Percentiles rank a stretch among this genome's conserved stretches.
Conservation (phyloP, 2,888 invertebrate species). For the Drosophila mercatorum region DNA sequence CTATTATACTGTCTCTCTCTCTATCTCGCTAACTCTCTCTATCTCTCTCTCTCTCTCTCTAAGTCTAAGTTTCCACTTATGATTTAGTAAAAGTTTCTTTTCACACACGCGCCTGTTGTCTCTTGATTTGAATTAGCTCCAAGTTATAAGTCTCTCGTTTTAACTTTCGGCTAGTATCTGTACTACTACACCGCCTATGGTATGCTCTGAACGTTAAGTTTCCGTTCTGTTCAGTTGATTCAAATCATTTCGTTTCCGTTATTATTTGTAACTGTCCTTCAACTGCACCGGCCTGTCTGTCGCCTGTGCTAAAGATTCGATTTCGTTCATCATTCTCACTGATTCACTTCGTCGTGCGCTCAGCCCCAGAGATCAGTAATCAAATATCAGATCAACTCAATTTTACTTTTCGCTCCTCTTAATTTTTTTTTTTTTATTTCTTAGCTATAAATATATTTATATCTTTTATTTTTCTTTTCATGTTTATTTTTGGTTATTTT, state of each 20-base stretch:
- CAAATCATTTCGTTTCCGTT: constrained; percentile 19
- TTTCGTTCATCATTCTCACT: constrained; percentile 43
- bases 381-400: constrained; percentile 45
- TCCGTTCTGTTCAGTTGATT: constrained; percentile 16
- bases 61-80: constrained; percentile 61
- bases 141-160: constrained; percentile 49
- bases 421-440: constrained; percentile 14
- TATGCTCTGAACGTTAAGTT: constrained; percentile 61
- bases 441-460: constrained; percentile 2
- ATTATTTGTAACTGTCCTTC: constrained; percentile 53
- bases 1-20: constrained; percentile 34
- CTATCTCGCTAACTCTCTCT: constrained; percentile 37
- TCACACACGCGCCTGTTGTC: constrained; percentile 68
- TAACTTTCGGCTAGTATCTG: constrained; percentile 66
- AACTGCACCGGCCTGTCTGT: constrained; percentile 63
- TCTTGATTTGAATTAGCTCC: constrained; percentile 53
- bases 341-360: constrained; percentile 47
- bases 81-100: constrained; percentile 42
- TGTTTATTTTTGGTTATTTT: constrained; percentile 26
- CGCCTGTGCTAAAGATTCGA: constrained; percentile 48
- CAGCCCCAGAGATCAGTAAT: constrained; percentile 37
- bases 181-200: constrained; percentile 67
- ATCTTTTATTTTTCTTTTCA: constrained; percentile 37
- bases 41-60: constrained; percentile 53
- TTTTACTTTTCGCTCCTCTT: constrained; percentile 29